Conservation (phyloP, 2,113 vertebrate species). For the Corydoras sp. region DNA sequence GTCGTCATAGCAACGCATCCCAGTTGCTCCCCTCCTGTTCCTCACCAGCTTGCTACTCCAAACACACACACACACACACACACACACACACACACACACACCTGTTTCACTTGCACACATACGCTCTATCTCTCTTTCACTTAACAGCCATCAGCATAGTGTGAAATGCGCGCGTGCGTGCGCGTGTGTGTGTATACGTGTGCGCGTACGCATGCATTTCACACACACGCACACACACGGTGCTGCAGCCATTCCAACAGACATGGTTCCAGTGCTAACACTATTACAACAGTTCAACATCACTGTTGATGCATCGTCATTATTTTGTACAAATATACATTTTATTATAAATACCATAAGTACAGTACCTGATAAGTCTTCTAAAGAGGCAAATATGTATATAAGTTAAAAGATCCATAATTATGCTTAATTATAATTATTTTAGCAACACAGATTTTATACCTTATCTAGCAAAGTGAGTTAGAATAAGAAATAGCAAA, state of each 20-base stretch:
- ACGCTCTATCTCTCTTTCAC: not conserved
- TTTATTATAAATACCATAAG: too few relatives aligned
- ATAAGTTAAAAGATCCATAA: too few relatives aligned
- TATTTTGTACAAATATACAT: too few relatives aligned
- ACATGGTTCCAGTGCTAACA: not conserved
- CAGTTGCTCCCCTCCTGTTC: conserved; percentile 61
- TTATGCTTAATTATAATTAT: too few relatives aligned
- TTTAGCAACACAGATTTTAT: too few relatives aligned
- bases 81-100: not conserved
- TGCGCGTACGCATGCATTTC: too few relatives aligned
- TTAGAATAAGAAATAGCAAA: too few relatives aligned
- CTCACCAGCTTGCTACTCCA: conserved; percentile 54
- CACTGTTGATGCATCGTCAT: too few relatives aligned
- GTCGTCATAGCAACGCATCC: conserved; percentile 75
- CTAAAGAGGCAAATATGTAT: too few relatives aligned
- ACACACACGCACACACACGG: conserved; percentile 5
- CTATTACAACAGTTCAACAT: not conserved
- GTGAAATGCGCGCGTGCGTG: not conserved
- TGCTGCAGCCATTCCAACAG: conserved; percentile 1
- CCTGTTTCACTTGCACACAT: not conserved
- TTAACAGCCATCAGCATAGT: not conserved
- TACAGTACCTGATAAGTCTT: too few relatives aligned
- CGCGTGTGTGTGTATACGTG: too few relatives aligned
- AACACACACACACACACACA: conserved; percentile 1
- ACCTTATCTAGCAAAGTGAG: too few relatives aligned